Evolutionary conservation across 2,113 vertebrate species (phyloP).

Genomic region (Pollimyrus isidori): DNA sequence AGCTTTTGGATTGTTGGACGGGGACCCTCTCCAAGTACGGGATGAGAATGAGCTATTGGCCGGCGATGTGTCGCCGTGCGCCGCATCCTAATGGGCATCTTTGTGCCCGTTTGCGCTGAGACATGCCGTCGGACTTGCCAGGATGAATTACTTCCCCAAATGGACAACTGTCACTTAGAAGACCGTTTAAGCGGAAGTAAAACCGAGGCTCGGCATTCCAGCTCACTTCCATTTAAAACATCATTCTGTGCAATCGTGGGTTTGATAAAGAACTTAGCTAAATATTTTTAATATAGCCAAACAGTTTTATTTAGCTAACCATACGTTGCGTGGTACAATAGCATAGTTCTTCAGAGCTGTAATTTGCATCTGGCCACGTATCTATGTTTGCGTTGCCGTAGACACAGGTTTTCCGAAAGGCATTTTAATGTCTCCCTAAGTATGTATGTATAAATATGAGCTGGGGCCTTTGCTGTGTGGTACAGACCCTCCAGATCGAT

Average conservation of each 20-base stretch:
- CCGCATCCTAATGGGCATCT: not conserved
- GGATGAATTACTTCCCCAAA: not conserved
- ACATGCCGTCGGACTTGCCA: not conserved
- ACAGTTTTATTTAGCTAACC: not conserved
- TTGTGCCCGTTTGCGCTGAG: not conserved
- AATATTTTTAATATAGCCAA: not conserved
- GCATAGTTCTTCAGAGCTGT: not conserved
- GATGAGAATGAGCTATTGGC: conserved; percentile 9
- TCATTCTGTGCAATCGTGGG: not conserved
- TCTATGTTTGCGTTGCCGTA: not conserved
- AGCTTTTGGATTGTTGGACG: not conserved
- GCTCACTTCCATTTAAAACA: not conserved
- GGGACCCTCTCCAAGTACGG: not conserved
- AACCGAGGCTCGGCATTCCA: not conserved
- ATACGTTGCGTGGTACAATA: not conserved
- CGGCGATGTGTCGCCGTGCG: not conserved
- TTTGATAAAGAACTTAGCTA: not conserved
- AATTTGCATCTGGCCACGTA: not conserved
- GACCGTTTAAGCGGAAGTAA: not conserved
- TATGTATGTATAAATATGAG: not conserved
- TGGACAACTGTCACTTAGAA: conserved; percentile 5
- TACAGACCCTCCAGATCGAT: not conserved
- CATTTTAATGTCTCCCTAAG: not conserved
- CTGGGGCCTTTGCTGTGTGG: not conserved
- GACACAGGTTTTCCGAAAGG: not conserved